A percentile compares a stretch with the other conserved stretches of the same genome.
phyloP scores from a whole-genome alignment of 1,140 invertebrate species.

The Metopolophium dirhodum region DNA sequence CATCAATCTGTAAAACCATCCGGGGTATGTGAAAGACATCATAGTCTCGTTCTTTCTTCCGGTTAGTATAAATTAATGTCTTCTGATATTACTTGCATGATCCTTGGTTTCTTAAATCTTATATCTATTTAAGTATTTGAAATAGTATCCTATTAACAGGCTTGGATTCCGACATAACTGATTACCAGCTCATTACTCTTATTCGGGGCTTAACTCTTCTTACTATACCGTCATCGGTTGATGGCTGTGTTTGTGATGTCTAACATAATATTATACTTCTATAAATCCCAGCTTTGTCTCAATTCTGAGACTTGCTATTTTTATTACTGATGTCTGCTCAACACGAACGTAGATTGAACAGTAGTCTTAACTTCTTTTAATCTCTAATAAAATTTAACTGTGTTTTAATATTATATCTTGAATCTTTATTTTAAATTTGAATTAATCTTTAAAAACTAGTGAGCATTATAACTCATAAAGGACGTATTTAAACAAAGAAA shows the following conservation, averaged over 20 bases:
- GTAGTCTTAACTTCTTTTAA: too few species aligned
- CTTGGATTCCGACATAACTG: not conserved
- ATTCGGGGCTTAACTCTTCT: not conserved
- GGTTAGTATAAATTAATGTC: not conserved
- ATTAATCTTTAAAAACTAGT: too few species aligned
- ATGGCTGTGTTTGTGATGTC: not conserved
- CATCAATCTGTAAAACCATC: not conserved
- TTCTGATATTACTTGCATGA: not conserved
- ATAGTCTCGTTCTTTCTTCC: not conserved
- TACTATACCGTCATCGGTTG: not conserved
- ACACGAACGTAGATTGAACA: too few species aligned
- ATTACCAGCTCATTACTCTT: not conserved
- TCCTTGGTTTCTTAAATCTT: not conserved
- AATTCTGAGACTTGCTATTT: too few species aligned
- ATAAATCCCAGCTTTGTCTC: not conserved
- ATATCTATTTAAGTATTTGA: not conserved
- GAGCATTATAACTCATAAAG: too few species aligned
- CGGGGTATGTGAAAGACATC: not conserved
- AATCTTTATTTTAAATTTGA: too few species aligned
- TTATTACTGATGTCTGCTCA: too few species aligned
- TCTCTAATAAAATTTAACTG: too few species aligned
- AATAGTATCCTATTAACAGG: too few species aligned
- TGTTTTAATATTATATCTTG: too few species aligned
- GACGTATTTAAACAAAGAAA: not conserved
- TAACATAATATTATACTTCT: not conserved